These are phyloP conservation scores for Malacoraja senta DNA, from an alignment of 2,797 vertebrate genomes.

Conservation along the genomic window DNA sequence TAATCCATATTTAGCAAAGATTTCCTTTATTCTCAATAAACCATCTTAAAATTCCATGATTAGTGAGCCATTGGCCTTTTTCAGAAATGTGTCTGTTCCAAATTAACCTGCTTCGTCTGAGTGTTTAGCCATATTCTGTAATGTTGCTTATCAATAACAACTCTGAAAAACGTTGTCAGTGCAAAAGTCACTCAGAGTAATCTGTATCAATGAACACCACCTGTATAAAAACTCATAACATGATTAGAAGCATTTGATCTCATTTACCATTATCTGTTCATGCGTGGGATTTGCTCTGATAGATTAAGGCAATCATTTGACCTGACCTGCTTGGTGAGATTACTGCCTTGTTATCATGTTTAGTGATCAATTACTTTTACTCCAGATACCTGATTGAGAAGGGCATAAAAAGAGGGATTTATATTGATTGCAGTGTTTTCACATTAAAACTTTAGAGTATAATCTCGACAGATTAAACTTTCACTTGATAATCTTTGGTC, in stretches of 20 bases:
- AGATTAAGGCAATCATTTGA: not conserved
- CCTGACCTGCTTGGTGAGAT: not conserved
- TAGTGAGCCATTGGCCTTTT: not conserved
- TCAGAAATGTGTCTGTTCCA: not conserved
- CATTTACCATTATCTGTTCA: not conserved
- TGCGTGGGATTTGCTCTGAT: not conserved
- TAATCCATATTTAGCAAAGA: not conserved
- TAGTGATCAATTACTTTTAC: not conserved
- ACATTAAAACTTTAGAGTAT: not conserved
- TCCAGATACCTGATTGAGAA: not conserved
- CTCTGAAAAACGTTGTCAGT: not conserved
- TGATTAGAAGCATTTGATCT: slow-evolving; percentile 7
- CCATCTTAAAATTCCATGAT: not conserved
- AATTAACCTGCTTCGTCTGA: not conserved
- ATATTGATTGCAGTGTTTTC: not conserved
- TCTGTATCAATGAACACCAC: not conserved
- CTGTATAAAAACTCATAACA: not conserved
- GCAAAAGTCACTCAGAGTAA: not conserved
- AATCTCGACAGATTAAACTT: not conserved
- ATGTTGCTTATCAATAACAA: not conserved
- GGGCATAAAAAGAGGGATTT: not conserved
- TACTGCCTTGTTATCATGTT: not conserved
- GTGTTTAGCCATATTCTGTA: not conserved
- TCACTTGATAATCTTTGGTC: not conserved
- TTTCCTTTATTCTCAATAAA: not conserved